Conservation (phyloP, 2,888 invertebrate genomes). For the Bruchidius siliquastri region DNA sequence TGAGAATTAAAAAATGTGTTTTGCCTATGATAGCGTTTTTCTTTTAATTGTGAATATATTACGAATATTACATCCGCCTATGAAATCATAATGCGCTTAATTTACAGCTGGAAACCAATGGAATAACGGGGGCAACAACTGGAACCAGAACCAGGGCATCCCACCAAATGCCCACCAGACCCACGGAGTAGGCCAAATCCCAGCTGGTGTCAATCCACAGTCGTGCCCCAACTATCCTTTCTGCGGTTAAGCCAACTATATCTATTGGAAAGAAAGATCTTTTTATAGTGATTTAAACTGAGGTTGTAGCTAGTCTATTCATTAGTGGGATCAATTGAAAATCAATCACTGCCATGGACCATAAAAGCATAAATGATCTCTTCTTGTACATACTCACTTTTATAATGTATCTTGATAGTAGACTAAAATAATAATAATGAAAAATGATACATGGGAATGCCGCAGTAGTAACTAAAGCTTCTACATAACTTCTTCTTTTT, state of each 20-base stretch:
- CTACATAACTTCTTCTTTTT: background rate
- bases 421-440: background rate
- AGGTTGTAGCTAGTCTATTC: background rate
- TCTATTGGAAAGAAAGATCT: background rate
- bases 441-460: background rate
- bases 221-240: constrained; percentile 47
- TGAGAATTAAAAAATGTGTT: too few relatives aligned
- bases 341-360: background rate
- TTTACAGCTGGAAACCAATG: background rate
- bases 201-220: constrained; percentile 45
- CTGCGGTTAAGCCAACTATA: constrained; percentile 29
- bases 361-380: background rate
- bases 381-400: background rate
- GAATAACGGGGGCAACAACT: constrained; percentile 18
- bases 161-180: constrained; percentile 27
- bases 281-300: background rate
- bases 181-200: constrained; percentile 34
- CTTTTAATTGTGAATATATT: too few relatives aligned
- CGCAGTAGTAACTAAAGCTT: background rate
- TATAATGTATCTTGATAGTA: background rate
- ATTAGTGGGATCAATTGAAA: background rate
- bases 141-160: constrained; percentile 22
- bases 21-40: too few relatives aligned
- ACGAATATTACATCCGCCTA: too few relatives aligned
- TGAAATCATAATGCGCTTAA: too few relatives aligned